These are phyloP conservation scores for Heliothis virescens DNA, from an alignment of 1,140 invertebrate species.

Conservation along the genomic window DNA sequence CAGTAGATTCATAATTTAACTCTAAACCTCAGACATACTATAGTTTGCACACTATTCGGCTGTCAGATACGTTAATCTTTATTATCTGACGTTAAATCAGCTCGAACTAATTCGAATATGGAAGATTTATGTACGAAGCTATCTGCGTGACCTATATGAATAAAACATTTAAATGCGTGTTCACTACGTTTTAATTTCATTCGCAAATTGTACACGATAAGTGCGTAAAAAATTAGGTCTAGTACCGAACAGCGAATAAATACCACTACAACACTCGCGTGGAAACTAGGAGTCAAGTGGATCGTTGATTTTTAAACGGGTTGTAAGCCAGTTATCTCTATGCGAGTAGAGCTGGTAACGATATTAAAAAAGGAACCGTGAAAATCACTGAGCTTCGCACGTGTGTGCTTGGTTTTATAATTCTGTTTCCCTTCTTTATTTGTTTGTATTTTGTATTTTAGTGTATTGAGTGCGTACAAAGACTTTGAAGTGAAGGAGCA, in stretches of 20 bases:
- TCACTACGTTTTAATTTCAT: neutral
- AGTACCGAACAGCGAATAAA: conserved; percentile 17
- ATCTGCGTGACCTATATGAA: neutral
- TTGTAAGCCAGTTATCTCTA: conserved; percentile 39
- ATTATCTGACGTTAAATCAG: conserved; percentile 23
- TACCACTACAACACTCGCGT: neutral
- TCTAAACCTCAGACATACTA: conserved; percentile 53
- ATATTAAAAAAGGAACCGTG: conserved; percentile 54
- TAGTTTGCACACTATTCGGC: conserved; percentile 45
- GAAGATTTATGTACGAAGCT: neutral
- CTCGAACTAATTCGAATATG: neutral
- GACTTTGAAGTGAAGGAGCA: conserved; percentile 6
- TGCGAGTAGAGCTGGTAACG: conserved; percentile 18
- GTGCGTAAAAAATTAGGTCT: conserved; percentile 10
- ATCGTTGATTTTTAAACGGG: conserved; percentile 34
- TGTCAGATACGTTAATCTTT: conserved; percentile 50
- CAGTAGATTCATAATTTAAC: conserved; percentile 62
- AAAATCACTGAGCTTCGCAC: conserved; percentile 49
- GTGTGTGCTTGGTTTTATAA: conserved; percentile 13
- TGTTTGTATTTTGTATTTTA: conserved; percentile 24
- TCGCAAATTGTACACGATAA: neutral
- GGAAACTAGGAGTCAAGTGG: neutral
- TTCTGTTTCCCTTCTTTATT: neutral
- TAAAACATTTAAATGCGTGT: neutral
- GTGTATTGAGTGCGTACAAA: conserved; percentile 24